A percentile compares a stretch with the other conserved stretches of the same genome.
phyloP scores from a whole-genome alignment of 2,797 vertebrate genomes.

The Etheostoma nigrum region DNA sequence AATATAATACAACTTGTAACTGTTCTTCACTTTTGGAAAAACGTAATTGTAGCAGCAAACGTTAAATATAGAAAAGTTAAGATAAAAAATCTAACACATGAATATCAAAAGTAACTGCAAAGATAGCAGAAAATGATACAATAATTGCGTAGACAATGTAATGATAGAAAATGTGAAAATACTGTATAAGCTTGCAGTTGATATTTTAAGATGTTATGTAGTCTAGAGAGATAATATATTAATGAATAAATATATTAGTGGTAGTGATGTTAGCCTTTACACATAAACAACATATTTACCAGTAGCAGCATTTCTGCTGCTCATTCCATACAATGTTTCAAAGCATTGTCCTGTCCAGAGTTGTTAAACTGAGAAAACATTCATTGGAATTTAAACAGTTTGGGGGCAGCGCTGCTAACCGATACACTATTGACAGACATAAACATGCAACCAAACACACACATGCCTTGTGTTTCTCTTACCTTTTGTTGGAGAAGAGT shows the following conservation, averaged over 20 bases:
- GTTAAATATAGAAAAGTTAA: not conserved
- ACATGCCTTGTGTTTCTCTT: conserved; percentile 46
- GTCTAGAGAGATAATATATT: not conserved
- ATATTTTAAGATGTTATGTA: not conserved
- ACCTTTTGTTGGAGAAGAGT: conserved; percentile 70
- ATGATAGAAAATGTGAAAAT: not conserved
- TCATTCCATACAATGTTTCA: not conserved
- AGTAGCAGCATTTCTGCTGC: not conserved
- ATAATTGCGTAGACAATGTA: not conserved
- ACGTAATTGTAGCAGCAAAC: not conserved
- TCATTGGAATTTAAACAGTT: not conserved
- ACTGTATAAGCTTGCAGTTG: not conserved
- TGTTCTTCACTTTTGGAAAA: not conserved
- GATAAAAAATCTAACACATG: not conserved
- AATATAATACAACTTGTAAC: not conserved
- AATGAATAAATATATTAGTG: not conserved
- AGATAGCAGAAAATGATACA: not conserved
- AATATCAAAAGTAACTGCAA: not conserved
- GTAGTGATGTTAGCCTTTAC: not conserved
- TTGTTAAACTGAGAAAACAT: not conserved
- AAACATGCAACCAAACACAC: conserved; percentile 4
- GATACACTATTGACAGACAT: not conserved
- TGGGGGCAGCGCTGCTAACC: not conserved
- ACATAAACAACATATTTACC: not conserved
- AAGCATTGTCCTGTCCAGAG: not conserved